These are phyloP conservation scores for Diploscapter pachys DNA, from an alignment of 1,140 invertebrate genomes.

Conservation along the genomic window DNA sequence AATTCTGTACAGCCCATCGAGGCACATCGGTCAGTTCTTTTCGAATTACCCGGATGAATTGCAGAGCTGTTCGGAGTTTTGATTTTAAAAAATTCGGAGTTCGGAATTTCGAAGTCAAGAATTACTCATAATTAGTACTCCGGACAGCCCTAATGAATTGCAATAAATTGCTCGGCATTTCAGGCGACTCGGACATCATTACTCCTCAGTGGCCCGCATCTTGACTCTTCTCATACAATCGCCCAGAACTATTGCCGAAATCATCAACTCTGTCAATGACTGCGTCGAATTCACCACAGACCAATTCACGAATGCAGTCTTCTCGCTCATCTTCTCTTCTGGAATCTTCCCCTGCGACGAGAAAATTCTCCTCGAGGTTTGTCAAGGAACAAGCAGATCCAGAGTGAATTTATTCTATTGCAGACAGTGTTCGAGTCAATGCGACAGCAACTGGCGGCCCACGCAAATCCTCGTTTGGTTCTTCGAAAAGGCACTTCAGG, in stretches of 20 bases:
- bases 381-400: too few species aligned
- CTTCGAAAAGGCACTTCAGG: slow-evolving; percentile 80
- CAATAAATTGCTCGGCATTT: slow-evolving; percentile 65
- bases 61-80: too few species aligned
- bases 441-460: slow-evolving; percentile 75
- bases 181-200: slow-evolving; percentile 73
- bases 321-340: slow-evolving; percentile 79
- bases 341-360: slow-evolving; percentile 78
- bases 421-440: slow-evolving; percentile 69
- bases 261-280: slow-evolving; percentile 44
- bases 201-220: slow-evolving; percentile 40
- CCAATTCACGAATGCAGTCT: slow-evolving; percentile 70
- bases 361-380: slow-evolving; percentile 71
- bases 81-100: too few species aligned
- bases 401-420: too few species aligned
- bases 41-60: too few species aligned
- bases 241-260: slow-evolving; percentile 46
- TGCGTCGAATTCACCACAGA: slow-evolving; percentile 56
- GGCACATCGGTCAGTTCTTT: too few species aligned
- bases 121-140: too few species aligned
- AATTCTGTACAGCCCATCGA: too few species aligned
- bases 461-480: slow-evolving; percentile 77
- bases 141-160: not conserved
- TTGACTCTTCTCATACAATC: slow-evolving; percentile 39
- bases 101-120: too few species aligned